Percentiles rank a stretch among this genome's conserved stretches.
phyloP scores from a whole-genome alignment of 2,888 invertebrate species.

The Capitulum mitella region DNA sequence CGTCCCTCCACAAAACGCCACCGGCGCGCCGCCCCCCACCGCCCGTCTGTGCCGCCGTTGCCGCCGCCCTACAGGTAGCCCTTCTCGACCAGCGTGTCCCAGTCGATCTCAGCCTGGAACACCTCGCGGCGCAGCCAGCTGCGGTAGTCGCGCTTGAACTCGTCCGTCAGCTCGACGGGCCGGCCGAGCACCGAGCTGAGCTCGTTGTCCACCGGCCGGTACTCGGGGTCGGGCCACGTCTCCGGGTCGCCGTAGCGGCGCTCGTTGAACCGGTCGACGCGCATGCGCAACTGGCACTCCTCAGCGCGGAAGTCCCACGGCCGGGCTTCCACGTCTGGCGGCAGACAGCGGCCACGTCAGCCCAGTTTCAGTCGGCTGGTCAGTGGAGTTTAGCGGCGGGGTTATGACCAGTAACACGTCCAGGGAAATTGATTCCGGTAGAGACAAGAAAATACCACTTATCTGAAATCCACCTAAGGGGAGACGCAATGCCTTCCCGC shows the following conservation, averaged over 20 bases:
- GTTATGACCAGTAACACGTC: too few species aligned
- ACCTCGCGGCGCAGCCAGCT: constrained; percentile 96
- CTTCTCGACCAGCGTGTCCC: constrained; percentile 49
- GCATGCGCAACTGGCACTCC: constrained; percentile 85
- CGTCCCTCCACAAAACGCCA: too few species aligned
- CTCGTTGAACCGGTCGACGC: constrained; percentile 92
- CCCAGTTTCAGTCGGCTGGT: too few species aligned
- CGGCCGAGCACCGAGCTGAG: constrained; percentile 71
- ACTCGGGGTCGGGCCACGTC: constrained; percentile 48
- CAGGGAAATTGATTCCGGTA: too few species aligned
- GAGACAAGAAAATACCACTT: too few species aligned
- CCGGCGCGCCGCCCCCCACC: too few species aligned
- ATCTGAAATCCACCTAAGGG: too few species aligned
- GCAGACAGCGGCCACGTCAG: constrained; percentile 38
- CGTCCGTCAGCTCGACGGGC: constrained; percentile 75
- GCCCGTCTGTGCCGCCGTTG: too few species aligned
- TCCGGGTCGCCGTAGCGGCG: constrained; percentile 64
- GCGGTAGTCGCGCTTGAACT: constrained; percentile 88
- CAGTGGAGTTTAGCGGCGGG: too few species aligned
- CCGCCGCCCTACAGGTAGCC: neutral
- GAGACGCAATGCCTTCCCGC: too few species aligned
- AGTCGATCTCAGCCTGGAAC: constrained; percentile 62
- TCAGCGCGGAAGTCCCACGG: constrained; percentile 98
- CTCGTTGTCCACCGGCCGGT: constrained; percentile 66
- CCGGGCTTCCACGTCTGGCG: constrained; percentile 76